phyloP scores from a whole-genome alignment of 1,140 invertebrate genomes.

The Trichomalopsis sarcophagae region DNA sequence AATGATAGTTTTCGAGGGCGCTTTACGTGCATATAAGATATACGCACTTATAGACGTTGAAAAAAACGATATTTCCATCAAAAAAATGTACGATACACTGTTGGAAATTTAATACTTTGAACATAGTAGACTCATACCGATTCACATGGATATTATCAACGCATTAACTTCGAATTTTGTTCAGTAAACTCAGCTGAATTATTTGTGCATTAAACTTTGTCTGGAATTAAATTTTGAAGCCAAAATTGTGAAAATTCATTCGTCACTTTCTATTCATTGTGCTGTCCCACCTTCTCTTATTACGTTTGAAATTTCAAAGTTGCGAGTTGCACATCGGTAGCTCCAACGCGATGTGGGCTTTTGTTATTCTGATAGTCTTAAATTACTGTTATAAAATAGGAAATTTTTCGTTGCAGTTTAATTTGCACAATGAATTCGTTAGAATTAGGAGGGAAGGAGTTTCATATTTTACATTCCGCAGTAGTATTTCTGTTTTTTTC shows the following conservation, averaged over 20 bases:
- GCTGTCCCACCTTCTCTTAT: not conserved
- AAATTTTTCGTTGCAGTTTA: not conserved
- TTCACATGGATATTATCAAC: not conserved
- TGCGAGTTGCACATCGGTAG: constrained; percentile 21
- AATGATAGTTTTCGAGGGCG: not conserved
- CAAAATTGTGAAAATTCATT: constrained; percentile 2
- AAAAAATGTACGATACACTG: too few relatives aligned
- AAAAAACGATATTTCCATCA: too few relatives aligned
- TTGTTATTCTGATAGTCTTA: not conserved
- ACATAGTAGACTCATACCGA: too few relatives aligned
- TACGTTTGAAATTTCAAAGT: not conserved
- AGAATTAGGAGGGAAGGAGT: not conserved
- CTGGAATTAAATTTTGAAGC: not conserved
- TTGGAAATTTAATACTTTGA: too few relatives aligned
- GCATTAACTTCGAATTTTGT: too few relatives aligned
- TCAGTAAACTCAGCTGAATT: not conserved
- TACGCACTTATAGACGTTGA: not conserved
- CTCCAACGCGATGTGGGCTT: not conserved
- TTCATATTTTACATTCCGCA: constrained; percentile 16
- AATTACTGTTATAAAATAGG: not conserved
- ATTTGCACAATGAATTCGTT: too few relatives aligned
- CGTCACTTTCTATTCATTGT: not conserved
- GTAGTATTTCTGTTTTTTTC: constrained; percentile 10
- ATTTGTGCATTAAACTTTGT: not conserved
- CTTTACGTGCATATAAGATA: not conserved